Percentiles rank a stretch among this genome's conserved stretches.
Conservation (phyloP, 1,140 invertebrate species). For the Melanaphis sacchari region DNA sequence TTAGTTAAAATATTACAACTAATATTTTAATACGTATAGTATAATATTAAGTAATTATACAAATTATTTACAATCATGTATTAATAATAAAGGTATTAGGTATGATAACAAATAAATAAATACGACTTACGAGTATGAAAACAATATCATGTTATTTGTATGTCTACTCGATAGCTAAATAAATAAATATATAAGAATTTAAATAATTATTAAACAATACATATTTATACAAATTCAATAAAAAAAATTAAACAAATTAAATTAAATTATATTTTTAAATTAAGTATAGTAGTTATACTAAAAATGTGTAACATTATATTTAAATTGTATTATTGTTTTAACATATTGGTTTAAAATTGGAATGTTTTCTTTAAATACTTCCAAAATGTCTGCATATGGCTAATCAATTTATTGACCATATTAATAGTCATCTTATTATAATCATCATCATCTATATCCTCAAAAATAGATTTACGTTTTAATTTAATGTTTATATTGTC, state of each 20-base stretch:
- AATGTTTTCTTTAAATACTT: constrained; percentile 21
- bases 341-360: background rate
- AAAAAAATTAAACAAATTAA: background rate
- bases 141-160: background rate
- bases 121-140: background rate
- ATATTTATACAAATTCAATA: background rate
- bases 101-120: background rate
- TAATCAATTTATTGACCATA: background rate
- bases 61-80: background rate
- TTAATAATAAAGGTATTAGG: background rate
- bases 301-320: background rate
- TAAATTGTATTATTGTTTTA: background rate
- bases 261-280: background rate
- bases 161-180: background rate
- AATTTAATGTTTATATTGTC: background rate
- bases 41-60: background rate
- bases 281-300: background rate
- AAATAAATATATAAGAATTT: background rate
- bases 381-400: constrained; percentile 40
- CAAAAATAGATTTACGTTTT: constrained; percentile 15
- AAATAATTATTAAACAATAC: background rate
- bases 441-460: background rate
- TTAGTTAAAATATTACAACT: background rate
- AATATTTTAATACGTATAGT: background rate
- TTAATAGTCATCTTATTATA: background rate